phyloP scores from a whole-genome alignment of 2,888 invertebrate genomes.

The Tethea ocularis region DNA sequence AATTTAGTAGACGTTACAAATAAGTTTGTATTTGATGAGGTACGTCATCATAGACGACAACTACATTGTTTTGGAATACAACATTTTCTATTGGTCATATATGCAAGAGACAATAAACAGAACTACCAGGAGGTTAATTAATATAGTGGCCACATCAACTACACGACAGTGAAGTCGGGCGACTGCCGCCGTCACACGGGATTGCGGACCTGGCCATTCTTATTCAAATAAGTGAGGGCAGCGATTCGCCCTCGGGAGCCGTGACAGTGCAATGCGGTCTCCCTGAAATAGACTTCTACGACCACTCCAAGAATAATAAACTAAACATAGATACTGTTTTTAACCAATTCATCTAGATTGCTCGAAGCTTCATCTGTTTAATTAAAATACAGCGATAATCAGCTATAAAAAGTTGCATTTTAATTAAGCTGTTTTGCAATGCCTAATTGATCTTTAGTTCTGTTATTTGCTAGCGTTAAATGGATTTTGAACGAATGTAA shows the following conservation, averaged over 20 bases:
- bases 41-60: conserved; percentile 10
- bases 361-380: neutral
- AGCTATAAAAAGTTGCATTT: neutral
- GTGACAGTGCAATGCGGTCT: conserved; percentile 43
- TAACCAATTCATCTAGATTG: neutral
- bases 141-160: conserved; percentile 38
- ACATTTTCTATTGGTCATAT: too few relatives aligned
- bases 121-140: conserved; percentile 50
- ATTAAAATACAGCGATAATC: neutral
- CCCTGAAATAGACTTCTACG: conserved; percentile 25
- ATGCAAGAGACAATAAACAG: conserved; percentile 33
- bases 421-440: neutral
- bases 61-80: neutral
- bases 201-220: conserved; percentile 65
- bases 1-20: conserved; percentile 1
- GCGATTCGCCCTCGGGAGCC: conserved; percentile 63
- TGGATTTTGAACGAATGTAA: conserved; percentile 36
- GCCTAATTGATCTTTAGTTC: neutral
- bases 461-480: conserved; percentile 24
- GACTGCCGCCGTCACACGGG: conserved; percentile 48
- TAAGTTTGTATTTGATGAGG: conserved; percentile 12
- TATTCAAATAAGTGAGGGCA: conserved; percentile 77
- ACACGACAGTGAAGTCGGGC: conserved; percentile 43
- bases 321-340: neutral
- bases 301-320: neutral